Evolutionary conservation across 2,113 vertebrate species (phyloP).

Genomic region (Scytalopus superciliaris): DNA sequence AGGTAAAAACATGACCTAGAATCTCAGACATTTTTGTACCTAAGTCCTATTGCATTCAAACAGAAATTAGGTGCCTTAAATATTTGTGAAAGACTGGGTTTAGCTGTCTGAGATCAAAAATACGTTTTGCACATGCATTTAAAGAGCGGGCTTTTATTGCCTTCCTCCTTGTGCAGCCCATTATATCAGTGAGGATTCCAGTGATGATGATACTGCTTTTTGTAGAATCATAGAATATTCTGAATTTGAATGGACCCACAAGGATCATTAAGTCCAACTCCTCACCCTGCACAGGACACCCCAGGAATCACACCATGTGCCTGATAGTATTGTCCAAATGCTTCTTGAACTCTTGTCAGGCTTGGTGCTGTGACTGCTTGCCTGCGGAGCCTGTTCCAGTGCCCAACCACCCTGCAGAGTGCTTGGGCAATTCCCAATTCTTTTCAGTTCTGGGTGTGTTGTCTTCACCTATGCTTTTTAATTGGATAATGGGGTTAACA

Average conservation of each 20-base stretch:
- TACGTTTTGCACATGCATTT: not conserved
- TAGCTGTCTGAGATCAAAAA: not conserved
- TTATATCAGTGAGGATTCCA: rapidly evolving
- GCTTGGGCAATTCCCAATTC: not conserved
- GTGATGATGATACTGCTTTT: not conserved
- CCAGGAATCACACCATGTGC: not conserved
- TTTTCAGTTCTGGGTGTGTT: not conserved
- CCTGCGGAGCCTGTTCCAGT: not conserved
- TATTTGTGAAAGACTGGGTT: not conserved
- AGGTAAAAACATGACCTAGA: not conserved
- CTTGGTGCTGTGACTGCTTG: not conserved
- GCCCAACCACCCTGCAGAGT: not conserved
- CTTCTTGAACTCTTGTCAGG: not conserved
- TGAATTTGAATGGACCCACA: not conserved
- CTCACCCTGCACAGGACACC: not conserved
- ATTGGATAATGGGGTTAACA: not conserved
- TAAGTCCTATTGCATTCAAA: not conserved
- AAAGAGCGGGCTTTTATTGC: not conserved
- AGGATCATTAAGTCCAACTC: not conserved
- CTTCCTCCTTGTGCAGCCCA: not conserved
- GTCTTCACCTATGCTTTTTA: not conserved
- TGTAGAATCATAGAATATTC: not conserved
- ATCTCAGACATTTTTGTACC: not conserved
- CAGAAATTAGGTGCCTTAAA: not conserved
- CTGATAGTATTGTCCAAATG: not conserved